Evolutionary conservation across 2,888 invertebrate species (phyloP).

Genomic region (Xylocampa areola): DNA sequence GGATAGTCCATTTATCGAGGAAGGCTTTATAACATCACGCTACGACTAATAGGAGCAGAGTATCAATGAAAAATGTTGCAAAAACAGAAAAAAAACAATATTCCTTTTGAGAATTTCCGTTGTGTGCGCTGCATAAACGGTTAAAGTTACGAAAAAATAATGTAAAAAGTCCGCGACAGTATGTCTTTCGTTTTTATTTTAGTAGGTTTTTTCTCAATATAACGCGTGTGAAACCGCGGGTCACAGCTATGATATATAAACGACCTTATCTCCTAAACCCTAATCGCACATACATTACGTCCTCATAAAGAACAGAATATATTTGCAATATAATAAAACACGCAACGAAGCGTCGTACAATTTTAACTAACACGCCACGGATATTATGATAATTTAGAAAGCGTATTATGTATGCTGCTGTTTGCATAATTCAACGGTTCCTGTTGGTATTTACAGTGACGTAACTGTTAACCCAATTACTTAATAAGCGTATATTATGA

Average conservation of each 20-base stretch:
- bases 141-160: too few relatives aligned
- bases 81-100: too few relatives aligned
- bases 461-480: constrained; percentile 44
- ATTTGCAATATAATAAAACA: constrained; percentile 52
- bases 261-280: constrained; percentile 35
- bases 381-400: constrained; percentile 59
- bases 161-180: too few relatives aligned
- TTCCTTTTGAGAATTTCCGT: too few relatives aligned
- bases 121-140: too few relatives aligned
- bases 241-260: constrained; percentile 37
- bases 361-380: constrained; percentile 54
- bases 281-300: constrained; percentile 42
- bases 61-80: too few relatives aligned
- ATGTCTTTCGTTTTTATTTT: too few relatives aligned
- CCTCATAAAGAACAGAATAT: constrained; percentile 41
- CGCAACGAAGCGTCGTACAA: constrained; percentile 41
- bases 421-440: constrained; percentile 53
- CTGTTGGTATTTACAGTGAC: constrained; percentile 32
- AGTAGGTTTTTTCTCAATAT: too few relatives aligned
- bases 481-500: constrained; percentile 27
- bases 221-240: too few relatives aligned
- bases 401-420: constrained; percentile 48
- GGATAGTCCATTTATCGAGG: too few relatives aligned
- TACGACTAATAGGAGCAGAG: too few relatives aligned
- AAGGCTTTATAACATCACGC: too few relatives aligned